Evolutionary conservation across 2,797 vertebrate genomes (phyloP), one percentile per base, ranked within the genome.

Genomic region (Rhinoraja longicauda): DNA sequence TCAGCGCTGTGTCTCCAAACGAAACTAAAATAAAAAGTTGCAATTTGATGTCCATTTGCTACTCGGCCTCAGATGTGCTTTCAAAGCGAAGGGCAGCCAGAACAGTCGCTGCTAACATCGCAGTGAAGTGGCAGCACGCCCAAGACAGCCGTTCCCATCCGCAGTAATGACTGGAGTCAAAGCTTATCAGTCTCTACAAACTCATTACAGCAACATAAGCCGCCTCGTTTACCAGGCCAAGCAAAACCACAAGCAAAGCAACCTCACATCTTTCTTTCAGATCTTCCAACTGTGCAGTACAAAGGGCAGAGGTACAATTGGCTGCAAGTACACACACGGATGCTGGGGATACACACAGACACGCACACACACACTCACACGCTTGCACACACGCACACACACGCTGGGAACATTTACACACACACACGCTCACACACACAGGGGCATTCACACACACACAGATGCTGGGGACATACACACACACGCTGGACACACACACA

Each of bases 171-270:
- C 62, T 21, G 93, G 73, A 94, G 78, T 82, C 13, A 93, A 39
- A 86, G 93, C 94, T 93, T 92, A 93, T 93, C 94, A 92, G 39
- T 86, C 93, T 75, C 95, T 96, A 75, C 19, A 93, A 95, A 93
- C 92, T 95, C 94, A 91, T 84, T 94, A 94, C 94, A 75, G 39
- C 29, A 93, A 94, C 94, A 94, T 94, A 93, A 64, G 93, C 94
- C 93, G 93, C 94, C 90, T 79, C 93, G 94, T 94, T 94, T 94
- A 94, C 72, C 93, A 88, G 90, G 86, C 93, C 79, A 96, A 70
- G 93, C 93, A 95, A 95, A 94, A 88, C 84, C 94, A 64, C 78
- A 95, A 64, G 93, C 92, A 94, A 94, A 94, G 70, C 4, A 94
- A 62, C 93, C 86, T 17, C 72, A 90, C 93, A 81, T 93, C 81